phyloP scores from a whole-genome alignment of 2,797 vertebrate genomes.

The Amblyopsis hoosieri region DNA sequence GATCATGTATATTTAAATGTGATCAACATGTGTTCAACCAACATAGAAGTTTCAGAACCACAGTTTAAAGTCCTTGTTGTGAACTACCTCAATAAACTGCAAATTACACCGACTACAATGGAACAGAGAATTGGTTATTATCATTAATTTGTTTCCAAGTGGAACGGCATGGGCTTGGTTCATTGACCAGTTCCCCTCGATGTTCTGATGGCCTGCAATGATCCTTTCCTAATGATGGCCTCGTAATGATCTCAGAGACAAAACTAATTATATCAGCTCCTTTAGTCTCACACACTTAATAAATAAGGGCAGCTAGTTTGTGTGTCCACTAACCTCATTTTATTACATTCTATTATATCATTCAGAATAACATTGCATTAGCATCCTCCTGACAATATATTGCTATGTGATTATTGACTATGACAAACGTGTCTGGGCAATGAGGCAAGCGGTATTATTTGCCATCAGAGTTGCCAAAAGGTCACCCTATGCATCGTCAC shows the following conservation, averaged over 20 bases:
- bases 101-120: constrained; percentile 28
- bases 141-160: constrained; percentile 54
- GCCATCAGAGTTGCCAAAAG: constrained; percentile 9
- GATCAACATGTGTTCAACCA: constrained; percentile 9
- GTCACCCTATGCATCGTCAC: constrained; percentile 32
- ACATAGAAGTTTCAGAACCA: constrained; percentile 5
- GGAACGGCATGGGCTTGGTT: constrained; percentile 46
- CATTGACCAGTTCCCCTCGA: constrained; percentile 43
- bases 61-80: constrained; percentile 9
- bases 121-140: constrained; percentile 27
- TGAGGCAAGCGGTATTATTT: constrained; percentile 16
- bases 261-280: constrained; percentile 32
- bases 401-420: constrained; percentile 13
- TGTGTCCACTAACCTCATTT: background rate
- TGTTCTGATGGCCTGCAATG: constrained; percentile 45
- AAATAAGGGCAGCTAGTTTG: background rate
- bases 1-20: constrained; percentile 36
- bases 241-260: constrained; percentile 47
- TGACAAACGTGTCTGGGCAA: constrained; percentile 29
- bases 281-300: background rate
- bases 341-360: background rate
- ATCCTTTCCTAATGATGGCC: constrained; percentile 56
- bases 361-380: background rate
- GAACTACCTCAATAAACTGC: constrained; percentile 27
- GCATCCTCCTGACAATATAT: background rate